Evolutionary conservation across 2,797 vertebrate genomes (phyloP), one percentile per base, ranked within the genome.

Genomic region (Catharus ustulatus): DNA sequence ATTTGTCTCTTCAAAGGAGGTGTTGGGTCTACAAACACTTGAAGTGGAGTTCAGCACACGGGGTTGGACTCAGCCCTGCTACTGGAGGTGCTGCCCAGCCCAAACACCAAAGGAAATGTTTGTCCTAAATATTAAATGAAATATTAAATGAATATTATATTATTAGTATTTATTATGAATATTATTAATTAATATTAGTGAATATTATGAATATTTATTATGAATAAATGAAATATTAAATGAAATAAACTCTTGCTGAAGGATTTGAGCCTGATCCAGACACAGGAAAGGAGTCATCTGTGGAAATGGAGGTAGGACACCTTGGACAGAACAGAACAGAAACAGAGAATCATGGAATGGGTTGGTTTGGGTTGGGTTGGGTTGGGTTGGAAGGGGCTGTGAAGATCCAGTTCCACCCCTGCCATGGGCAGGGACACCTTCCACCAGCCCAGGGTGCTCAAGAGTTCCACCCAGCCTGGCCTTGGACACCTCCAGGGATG

Each of bases 251-350:
- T 46, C 68, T 23, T 59, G 42, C 3, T 52, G 72, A 57, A 77
- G n/a, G 38, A n/a, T 9, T 30, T 9, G 43, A 59, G 15, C 11
- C 23, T 6, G 11, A 14, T 73, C 15, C 72, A 76, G 18, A 13
- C 9, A 13, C 3, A 6, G 36, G 32, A 30, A 71, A 52, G 15
- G 9, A 38, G 8, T 24, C 3, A 29, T 5, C 23, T 61, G 58
- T 21, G 36, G 55, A 63, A 71, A 18, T 8, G 16, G 1, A 69
- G 30, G 17, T 10, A 2, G 18, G 20, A 13, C 34, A 24, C 5
- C 32, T 40, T 22, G 43, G 9, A 9, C 5, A 19, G 34, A 10
- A 10, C 0, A 3, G 69, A 10, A 10, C 0, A 3, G 69, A 68
- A 36, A 30, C 62, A 48, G 10, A 17, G 77, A 15, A 5, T 11